Percentiles rank a stretch among this genome's conserved stretches.
These are phyloP conservation scores for Copidosoma floridanum DNA, from an alignment of 1,140 invertebrate species.

Conservation along the genomic window DNA sequence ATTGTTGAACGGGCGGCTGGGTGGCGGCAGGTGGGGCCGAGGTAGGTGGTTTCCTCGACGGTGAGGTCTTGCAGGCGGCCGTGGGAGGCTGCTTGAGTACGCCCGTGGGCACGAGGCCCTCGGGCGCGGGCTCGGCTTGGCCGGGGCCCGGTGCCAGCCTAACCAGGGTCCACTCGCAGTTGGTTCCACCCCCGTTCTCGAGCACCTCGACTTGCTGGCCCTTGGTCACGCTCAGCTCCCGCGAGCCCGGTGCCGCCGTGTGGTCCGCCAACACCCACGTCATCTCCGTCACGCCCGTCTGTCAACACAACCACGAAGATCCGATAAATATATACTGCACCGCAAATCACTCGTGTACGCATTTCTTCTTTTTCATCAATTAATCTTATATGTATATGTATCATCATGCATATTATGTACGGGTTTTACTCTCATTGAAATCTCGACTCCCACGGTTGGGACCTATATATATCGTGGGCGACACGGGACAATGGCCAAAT, in stretches of 20 bases:
- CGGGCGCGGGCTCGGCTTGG: conserved; percentile 61
- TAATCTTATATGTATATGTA: too few relatives aligned
- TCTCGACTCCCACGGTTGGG: too few relatives aligned
- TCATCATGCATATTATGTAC: too few relatives aligned
- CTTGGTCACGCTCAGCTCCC: conserved; percentile 76
- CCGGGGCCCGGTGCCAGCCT: conserved; percentile 54
- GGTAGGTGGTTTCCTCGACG: conserved; percentile 56
- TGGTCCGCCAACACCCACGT: conserved; percentile 86
- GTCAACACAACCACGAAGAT: too few relatives aligned
- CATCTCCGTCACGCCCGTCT: conserved; percentile 74
- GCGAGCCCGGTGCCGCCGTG: conserved; percentile 64
- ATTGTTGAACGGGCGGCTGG: conserved; percentile 36
- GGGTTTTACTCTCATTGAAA: too few relatives aligned
- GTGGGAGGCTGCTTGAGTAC: conserved; percentile 78
- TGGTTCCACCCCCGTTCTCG: conserved; percentile 59
- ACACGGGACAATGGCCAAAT: too few relatives aligned
- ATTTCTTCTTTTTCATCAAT: too few relatives aligned
- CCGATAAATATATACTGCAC: too few relatives aligned
- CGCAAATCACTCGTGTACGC: too few relatives aligned
- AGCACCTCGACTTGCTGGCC: conserved; percentile 91
- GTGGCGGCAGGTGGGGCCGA: background rate
- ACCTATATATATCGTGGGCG: too few relatives aligned
- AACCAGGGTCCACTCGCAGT: conserved; percentile 56
- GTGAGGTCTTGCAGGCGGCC: conserved; percentile 61
- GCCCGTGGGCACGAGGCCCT: conserved; percentile 80